Conservation (phyloP, 2,797 vertebrate genomes). For the Distichodus sexfasciatus region DNA sequence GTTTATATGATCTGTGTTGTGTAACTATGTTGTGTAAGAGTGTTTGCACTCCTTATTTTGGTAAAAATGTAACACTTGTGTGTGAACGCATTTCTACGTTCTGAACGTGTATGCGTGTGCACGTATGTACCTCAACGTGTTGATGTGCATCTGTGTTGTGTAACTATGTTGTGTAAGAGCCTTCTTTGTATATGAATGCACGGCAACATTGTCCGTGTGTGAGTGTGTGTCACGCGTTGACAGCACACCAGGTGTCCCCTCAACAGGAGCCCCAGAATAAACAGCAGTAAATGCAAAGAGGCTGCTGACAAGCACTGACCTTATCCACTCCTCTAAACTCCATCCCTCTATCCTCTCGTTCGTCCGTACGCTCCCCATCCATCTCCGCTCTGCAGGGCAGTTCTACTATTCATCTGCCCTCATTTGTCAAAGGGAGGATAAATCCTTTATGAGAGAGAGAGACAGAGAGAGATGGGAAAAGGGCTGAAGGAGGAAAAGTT, state of each 20-base stretch:
- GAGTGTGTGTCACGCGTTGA: constrained; percentile 55
- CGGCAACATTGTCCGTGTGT: not conserved
- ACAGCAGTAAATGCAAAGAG: constrained; percentile 65
- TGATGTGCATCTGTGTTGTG: constrained; percentile 8
- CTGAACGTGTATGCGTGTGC: no score
- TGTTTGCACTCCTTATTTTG: not conserved
- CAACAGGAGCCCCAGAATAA: constrained; percentile 63
- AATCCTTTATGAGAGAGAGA: constrained; percentile 25
- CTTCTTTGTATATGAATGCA: not conserved
- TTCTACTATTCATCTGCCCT: constrained; percentile 41
- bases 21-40: not conserved
- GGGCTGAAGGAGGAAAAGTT: not conserved
- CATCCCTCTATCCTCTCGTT: constrained; percentile 39
- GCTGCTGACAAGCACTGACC: constrained; percentile 63
- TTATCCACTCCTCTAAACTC: constrained; percentile 57
- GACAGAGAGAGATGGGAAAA: not conserved
- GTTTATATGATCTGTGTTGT: constrained; percentile 23
- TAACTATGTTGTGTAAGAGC: constrained; percentile 9
- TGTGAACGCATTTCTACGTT: no score
- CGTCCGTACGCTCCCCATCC: constrained; percentile 16
- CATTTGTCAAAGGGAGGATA: constrained; percentile 44
- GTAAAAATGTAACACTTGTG: no score
- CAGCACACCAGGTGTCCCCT: constrained; percentile 74
- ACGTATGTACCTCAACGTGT: constrained; percentile 38
- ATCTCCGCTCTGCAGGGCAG: constrained; percentile 30